Conservation (phyloP, 2,113 vertebrate species). For the Aleadryas rufinucha region DNA sequence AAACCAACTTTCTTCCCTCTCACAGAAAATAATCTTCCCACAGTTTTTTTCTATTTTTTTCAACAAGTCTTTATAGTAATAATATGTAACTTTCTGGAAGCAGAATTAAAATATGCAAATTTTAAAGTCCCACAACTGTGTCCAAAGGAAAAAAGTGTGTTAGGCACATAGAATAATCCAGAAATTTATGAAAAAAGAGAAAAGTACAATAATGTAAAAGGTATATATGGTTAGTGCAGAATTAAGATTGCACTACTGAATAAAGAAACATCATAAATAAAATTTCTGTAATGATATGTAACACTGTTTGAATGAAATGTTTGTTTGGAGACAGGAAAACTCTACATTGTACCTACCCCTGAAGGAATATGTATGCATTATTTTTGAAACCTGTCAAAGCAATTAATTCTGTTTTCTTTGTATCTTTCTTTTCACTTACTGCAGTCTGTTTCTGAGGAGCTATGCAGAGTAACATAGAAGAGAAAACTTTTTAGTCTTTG, state of each 20-base stretch:
- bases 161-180: neutral
- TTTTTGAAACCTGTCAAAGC: neutral
- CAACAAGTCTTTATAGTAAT: neutral
- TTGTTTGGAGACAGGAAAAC: neutral
- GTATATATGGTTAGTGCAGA: neutral
- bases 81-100: neutral
- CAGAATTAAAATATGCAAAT: neutral
- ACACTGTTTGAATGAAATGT: neutral
- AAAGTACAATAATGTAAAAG: neutral
- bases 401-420: neutral
- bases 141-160: neutral
- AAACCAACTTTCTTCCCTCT: neutral
- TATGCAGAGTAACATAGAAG: neutral
- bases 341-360: accelerated
- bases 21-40: neutral
- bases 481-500: neutral
- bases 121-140: neutral
- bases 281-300: accelerated
- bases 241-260: neutral
- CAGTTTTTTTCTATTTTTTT: neutral
- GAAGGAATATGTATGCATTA: neutral
- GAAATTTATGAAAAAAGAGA: neutral
- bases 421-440: neutral
- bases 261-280: neutral
- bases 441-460: neutral